Base-by-base conservation (phyloP, 2,888 invertebrate species). In the Lottia gigantea region DNA sequence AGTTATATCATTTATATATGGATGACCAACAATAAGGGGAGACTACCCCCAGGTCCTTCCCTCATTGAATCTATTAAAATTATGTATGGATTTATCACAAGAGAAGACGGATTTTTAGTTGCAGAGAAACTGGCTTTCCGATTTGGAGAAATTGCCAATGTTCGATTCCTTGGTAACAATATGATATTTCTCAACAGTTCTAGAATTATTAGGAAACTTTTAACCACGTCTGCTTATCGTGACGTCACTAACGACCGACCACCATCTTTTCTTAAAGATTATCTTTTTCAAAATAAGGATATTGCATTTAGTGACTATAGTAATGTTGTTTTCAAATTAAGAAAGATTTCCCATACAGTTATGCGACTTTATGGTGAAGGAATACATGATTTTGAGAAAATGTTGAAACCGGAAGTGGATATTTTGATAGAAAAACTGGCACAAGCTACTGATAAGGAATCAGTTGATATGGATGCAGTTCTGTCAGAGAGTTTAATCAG, bases 191-290 rank as follows among this genome's bases (percentile, higher is more conserved):
- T 55, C 6, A 55, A 55, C 55, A 55, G 19, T 55, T 19, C 55
- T 23, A 19, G 55, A 23, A 19, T 55, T 55, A 11, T 55, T 23
- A 19, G 14, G 23, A 55, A 55, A 55, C 23, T 55, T 12, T 55
- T 55, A 14, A 55, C 55, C 19, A 55, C 19, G 12, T 2, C 23
- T 12, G 23, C 19, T 19, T 55, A 55, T 55, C 23, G 55, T 19
- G 55, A 55, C 55, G 23, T 55, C 19, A 55, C 55, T 19, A 55
- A 55, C 23, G 55, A 55, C 23, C 55, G 55, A 55, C 55, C 55
- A 14, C 55, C 55, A 2, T 55, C 19, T 23, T 55, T 55, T 23
- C 23, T 55, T 19, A 55, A 14, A 23, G 55, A 55, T 12, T 23
- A 55, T 4, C 23, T 55, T 19, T 55, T 12, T 23, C 19, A 23